Base-by-base conservation (phyloP, 2,888 invertebrate genomes). In the Adelognathus sp. region DNA sequence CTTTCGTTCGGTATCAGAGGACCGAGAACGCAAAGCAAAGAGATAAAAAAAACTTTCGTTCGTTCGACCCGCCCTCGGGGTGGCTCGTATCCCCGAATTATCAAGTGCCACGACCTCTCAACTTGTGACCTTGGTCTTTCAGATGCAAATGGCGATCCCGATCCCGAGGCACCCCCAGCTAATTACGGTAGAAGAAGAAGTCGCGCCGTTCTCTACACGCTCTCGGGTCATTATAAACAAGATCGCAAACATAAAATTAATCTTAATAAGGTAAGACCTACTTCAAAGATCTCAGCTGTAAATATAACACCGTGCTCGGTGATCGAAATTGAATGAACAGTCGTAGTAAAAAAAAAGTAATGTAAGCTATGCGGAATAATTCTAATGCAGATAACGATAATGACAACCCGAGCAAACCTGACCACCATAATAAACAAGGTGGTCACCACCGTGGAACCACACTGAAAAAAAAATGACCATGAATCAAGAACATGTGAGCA, bases 211-310 rank as follows among this genome's bases (percentile, higher is more conserved):
- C 95, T 98, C 81, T 98, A 98, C 93, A 98, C 98, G 93, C 94
- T 98, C 87, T 98, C 98, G 86, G 98, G 98, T 82, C 98, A 98
- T 92, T 98, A 98, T 93, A 98, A 97, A 92, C 97, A 97, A 90
- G 98, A 98, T 92, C 97, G 97, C 93, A 97, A 98, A 93, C 96
- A 96, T 84, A 98, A 98, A 93, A 94, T 98, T 88, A 98, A 98
- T 93, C 94, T 98, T 87, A 98, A 98, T 92, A 98, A 97, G 93
- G 98, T 98, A 94, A 96, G 96, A 60, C n/a, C n/a, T n/a, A n/a
- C 7, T 27, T 2, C 7, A 39, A 41, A 41, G 6, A 5, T 9
- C 36, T 5, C 0, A 16, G n/a, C 14, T 16, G 41, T 16, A 41
- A 36, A 36, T 11, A 36, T 36, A n/a, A n/a, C n/a, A n/a, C n/a